A percentile compares a stretch with the other conserved stretches of the same genome.
phyloP scores from a whole-genome alignment of 2,113 vertebrate species.

The Chaenocephalus aceratus region DNA sequence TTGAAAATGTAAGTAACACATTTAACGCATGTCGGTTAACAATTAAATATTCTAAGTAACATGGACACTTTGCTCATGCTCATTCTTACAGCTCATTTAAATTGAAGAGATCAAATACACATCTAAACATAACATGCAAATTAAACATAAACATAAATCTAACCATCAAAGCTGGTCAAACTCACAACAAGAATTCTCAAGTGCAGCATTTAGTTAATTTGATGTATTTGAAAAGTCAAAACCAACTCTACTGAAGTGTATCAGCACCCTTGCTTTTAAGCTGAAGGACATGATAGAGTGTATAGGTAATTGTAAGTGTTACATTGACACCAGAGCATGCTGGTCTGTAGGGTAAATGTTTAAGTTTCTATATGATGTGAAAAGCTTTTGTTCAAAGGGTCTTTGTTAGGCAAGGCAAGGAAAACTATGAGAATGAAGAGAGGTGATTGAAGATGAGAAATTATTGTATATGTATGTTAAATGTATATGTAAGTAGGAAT shows the following conservation, averaged over 20 bases:
- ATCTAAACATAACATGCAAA: background rate
- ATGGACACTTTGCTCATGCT: background rate
- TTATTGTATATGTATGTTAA: too few species aligned
- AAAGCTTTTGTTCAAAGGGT: background rate
- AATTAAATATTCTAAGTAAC: background rate
- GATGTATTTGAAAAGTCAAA: background rate
- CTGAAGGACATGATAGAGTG: background rate
- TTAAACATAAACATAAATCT: background rate
- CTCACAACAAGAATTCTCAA: background rate
- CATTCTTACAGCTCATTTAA: slow-evolving; percentile 7
- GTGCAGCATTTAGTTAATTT: background rate
- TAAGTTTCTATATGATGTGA: background rate
- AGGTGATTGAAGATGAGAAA: too few species aligned
- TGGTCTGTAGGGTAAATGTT: background rate
- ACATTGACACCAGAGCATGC: background rate
- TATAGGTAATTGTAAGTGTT: background rate
- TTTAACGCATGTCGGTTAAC: background rate
- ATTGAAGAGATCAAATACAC: background rate
- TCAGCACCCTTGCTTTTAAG: background rate
- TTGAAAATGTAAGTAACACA: too few species aligned
- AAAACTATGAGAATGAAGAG: too few species aligned
- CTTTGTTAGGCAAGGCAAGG: too few species aligned
- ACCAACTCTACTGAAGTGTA: background rate
- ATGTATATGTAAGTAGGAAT: too few species aligned
- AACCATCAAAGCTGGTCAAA: background rate